Evolutionary conservation across 2,888 invertebrate species (phyloP), one percentile per base, ranked within the genome.

Genomic region (Phalangium opilio): DNA sequence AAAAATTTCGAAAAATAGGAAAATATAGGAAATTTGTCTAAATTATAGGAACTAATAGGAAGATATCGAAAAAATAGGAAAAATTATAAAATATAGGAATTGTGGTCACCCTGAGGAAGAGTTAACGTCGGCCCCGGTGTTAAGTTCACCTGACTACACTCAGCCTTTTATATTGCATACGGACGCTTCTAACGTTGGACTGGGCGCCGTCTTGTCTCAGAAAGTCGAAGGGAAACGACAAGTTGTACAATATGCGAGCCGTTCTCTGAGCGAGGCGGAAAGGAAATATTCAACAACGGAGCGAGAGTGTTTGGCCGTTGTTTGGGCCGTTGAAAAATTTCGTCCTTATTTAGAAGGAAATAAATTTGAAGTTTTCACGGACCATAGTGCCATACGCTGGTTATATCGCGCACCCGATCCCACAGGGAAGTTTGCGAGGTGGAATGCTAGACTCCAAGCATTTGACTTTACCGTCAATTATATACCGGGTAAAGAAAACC

Each of bases 331-430:
- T 1, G 44, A 59, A 11, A 66, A 67, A 48, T 69, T 66, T 49
- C 49, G 64, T 18, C 62, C 62, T 1, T 71, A 66, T 49, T 51
- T 71, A 0, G 64, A 66, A 44, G 62, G 64, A 1, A 34, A 58
- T 3, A 41, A 55, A 1, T 64, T 68, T 17, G 52, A 52, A 1
- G 56, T 70, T 0, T 50, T 61, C 3, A 68, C 67, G 0, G 71
- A 71, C 49, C 71, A 70, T 47, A 63, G 67, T 48, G 65, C 70
- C 0, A 56, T 73, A 32, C 64, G 66, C 60, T 72, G 68, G 66
- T 51, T 72, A 5, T 51, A 66, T 50, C 54, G 57, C 0, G 34
- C 67, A 4, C 66, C 67, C 49, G 59, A 67, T 7, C 64, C 64
- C 0, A 59, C 61, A 12, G 67, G 67, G 11, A 50, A 69, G 32